phyloP scores from a whole-genome alignment of 2,113 vertebrate species.

The Pedetes capensis region DNA sequence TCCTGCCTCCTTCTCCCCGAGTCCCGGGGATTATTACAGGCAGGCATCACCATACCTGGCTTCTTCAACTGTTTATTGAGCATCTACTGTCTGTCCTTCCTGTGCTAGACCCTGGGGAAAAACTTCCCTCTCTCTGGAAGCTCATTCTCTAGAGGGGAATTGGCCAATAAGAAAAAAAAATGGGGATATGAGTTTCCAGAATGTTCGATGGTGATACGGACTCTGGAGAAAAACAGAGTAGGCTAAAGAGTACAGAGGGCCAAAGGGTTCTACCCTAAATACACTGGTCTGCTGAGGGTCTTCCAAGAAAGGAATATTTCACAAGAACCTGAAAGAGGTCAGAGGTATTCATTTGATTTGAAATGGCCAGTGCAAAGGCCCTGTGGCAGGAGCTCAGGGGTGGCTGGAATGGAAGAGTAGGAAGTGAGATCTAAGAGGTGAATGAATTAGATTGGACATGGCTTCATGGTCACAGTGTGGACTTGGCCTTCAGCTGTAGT shows the following conservation, averaged over 20 bases:
- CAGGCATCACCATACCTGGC: too few relatives aligned
- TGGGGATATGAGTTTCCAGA: not conserved
- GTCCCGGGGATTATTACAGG: too few relatives aligned
- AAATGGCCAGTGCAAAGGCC: not conserved
- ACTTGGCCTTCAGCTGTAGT: not conserved
- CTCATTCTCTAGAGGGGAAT: not conserved
- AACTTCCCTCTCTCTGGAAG: not conserved
- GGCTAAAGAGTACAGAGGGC: not conserved
- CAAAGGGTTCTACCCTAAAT: not conserved
- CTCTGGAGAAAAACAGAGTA: not conserved
- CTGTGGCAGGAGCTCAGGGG: not conserved
- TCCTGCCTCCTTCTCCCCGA: too few relatives aligned
- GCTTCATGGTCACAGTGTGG: too few relatives aligned
- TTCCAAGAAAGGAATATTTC: not conserved
- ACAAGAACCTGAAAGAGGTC: not conserved
- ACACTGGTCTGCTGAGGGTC: not conserved
- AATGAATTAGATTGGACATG: too few relatives aligned
- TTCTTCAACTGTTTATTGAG: not conserved
- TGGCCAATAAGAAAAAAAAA: not conserved
- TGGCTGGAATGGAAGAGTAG: not conserved
- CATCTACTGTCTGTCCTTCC: not conserved
- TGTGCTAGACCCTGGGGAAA: not conserved
- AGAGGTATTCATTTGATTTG: not conserved
- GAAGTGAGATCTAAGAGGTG: not conserved
- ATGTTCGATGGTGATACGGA: not conserved